Percentiles rank a stretch among this genome's conserved stretches.
Evolutionary conservation across 2,797 vertebrate species (phyloP).

Genomic region (Trematomus bernacchii): DNA sequence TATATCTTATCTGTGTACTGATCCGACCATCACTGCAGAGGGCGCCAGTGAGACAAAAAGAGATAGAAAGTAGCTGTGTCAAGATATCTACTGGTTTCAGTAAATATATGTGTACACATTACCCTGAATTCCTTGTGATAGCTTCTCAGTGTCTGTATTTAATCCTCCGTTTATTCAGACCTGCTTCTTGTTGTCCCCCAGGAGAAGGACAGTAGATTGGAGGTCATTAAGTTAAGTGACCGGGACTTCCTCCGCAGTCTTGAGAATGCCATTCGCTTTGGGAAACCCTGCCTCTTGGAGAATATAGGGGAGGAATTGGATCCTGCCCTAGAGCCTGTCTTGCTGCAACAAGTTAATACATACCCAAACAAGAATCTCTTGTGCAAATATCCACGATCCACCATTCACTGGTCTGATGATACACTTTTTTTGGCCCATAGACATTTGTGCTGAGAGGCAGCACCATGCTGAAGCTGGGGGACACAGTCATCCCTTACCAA

Average conservation of each 20-base stretch:
- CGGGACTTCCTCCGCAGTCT: slow-evolving; percentile 90
- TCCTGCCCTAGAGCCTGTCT: slow-evolving; percentile 91
- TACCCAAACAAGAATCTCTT: neutral
- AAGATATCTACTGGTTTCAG: neutral
- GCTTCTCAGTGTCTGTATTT: neutral
- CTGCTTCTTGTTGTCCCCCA: slow-evolving; percentile 62
- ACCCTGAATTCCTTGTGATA: neutral
- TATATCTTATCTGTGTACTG: slow-evolving; percentile 18
- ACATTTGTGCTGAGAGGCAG: slow-evolving; percentile 92
- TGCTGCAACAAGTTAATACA: slow-evolving; percentile 87
- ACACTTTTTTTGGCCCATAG: slow-evolving; percentile 72
- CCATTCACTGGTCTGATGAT: neutral
- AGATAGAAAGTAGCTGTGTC: neutral
- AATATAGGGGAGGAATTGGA: slow-evolving; percentile 93
- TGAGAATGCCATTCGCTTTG: slow-evolving; percentile 91
- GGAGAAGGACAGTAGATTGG: slow-evolving; percentile 88
- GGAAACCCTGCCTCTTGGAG: slow-evolving; percentile 94
- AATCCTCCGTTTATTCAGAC: slow-evolving; percentile 4
- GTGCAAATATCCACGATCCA: neutral
- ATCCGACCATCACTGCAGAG: slow-evolving; percentile 15
- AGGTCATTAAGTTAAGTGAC: slow-evolving; percentile 90
- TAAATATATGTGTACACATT: neutral
- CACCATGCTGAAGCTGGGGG: slow-evolving; percentile 89
- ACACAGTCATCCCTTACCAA: slow-evolving; percentile 90
- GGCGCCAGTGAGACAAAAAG: slow-evolving; percentile 14